A percentile compares a stretch with the other conserved stretches of the same genome.
These are phyloP conservation scores for Eutolmus rufibarbis DNA, from an alignment of 2,888 invertebrate species.

Conservation along the genomic window DNA sequence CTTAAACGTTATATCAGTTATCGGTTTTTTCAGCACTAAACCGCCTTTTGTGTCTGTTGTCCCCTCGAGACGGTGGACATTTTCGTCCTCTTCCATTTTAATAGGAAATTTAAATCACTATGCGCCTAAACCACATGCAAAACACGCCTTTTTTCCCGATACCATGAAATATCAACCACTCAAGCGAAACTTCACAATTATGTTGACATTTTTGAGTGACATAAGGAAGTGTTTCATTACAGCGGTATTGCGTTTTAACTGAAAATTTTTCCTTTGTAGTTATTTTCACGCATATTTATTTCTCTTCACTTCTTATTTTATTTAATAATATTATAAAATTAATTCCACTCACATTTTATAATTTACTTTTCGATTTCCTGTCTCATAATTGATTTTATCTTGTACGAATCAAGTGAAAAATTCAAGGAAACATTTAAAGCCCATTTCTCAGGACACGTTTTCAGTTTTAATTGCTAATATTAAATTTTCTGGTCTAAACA, in stretches of 20 bases:
- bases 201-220: neutral
- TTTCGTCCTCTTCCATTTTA: conserved; percentile 52
- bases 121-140: neutral
- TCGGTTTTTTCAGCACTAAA: conserved; percentile 72
- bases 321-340: too few species aligned
- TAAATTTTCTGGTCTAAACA: too few species aligned
- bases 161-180: neutral
- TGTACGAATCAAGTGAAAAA: too few species aligned
- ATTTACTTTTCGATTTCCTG: too few species aligned
- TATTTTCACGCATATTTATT: neutral
- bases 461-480: too few species aligned
- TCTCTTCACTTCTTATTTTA: too few species aligned
- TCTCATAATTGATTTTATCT: too few species aligned
- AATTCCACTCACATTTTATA: too few species aligned
- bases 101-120: neutral
- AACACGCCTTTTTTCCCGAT: neutral
- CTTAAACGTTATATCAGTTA: conserved; percentile 69
- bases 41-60: conserved; percentile 71
- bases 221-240: neutral
- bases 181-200: neutral
- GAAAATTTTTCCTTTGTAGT: neutral
- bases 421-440: too few species aligned
- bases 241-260: neutral
- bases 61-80: conserved; percentile 77
- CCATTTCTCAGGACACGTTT: too few species aligned